Conservation (phyloP, 2,113 vertebrate species). For the Danionella cerebrum region DNA sequence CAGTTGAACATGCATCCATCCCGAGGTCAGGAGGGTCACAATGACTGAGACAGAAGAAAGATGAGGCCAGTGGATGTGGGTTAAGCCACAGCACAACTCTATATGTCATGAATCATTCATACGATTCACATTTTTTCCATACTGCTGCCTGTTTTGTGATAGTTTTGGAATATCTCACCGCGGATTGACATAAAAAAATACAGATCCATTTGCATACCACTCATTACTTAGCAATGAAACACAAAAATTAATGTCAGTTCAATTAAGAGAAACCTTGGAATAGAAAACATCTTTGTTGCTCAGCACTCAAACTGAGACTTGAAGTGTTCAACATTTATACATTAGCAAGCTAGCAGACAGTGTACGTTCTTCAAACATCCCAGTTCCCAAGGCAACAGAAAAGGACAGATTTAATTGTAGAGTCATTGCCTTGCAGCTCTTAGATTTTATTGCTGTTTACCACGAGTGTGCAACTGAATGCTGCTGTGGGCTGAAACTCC, state of each 20-base stretch:
- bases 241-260: too few species aligned
- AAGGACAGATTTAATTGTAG: constrained; percentile 7
- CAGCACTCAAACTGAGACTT: background rate
- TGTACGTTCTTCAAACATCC: background rate
- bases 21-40: background rate
- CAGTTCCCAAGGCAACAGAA: constrained; percentile 17
- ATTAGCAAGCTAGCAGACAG: background rate
- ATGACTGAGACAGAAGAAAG: background rate
- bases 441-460: background rate
- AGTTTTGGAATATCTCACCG: too few species aligned
- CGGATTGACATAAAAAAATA: background rate
- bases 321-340: constrained; percentile 7
- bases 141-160: too few species aligned
- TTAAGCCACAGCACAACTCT: background rate
- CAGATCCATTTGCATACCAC: background rate
- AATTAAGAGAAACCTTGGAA: too few species aligned
- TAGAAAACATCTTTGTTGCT: background rate
- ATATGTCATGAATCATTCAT: background rate
- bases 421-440: background rate
- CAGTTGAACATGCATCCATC: background rate
- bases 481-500: background rate
- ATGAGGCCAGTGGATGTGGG: background rate
- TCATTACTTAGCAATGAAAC: too few species aligned
- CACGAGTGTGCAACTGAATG: background rate
- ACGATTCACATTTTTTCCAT: background rate